Base-by-base conservation (phyloP, 2,113 vertebrate species). In the Indicator indicator region DNA sequence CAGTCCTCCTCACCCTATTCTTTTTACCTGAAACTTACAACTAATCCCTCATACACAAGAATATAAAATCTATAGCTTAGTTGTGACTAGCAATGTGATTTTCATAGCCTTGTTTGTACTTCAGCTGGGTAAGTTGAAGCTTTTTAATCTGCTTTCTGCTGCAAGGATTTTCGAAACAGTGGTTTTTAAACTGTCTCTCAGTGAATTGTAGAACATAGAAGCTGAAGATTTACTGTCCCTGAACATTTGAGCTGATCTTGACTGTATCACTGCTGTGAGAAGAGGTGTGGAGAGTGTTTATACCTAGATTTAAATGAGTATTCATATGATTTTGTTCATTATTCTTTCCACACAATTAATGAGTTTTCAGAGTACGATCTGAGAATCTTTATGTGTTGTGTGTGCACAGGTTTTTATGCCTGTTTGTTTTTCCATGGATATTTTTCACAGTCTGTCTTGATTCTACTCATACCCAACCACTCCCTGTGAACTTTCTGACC, bases 81-180 rank as follows among this genome's bases (percentile, higher is more conserved):
- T 86, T 82, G 27, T 78, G 77, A 72, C 79, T 58, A 26, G 12
- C 78, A 65, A 75, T 52, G 32, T 56, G 62, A 78, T 91, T 93
- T 90, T 88, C 88, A 67, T 83, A 59, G 40, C 42, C 60, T 70
- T 87, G 18, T 82, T 94, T 94, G 74, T 83, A 79, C 12, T 67
- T 83, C 50, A 82, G 5, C 63, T 70, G 24, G 55, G 20, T 85
- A 87, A 90, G 17, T 50, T 7, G 54, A 85, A 88, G 26, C 8
- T 15, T 87, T 92, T 72, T 69, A 79, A 69, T 89, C 50, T 87
- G 24, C 42, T 89, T 94, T 80, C 60, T 85, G 46, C 52, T 90
- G 28, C 50, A 86, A 90, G 40, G 40, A 71, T 71, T 94, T 83
- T 77, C 33, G 62, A 30, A 86, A 88, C 1, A 46, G 23, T 32